phyloP scores from a whole-genome alignment of 2,888 invertebrate species.

The Zeuzera pyrina region DNA sequence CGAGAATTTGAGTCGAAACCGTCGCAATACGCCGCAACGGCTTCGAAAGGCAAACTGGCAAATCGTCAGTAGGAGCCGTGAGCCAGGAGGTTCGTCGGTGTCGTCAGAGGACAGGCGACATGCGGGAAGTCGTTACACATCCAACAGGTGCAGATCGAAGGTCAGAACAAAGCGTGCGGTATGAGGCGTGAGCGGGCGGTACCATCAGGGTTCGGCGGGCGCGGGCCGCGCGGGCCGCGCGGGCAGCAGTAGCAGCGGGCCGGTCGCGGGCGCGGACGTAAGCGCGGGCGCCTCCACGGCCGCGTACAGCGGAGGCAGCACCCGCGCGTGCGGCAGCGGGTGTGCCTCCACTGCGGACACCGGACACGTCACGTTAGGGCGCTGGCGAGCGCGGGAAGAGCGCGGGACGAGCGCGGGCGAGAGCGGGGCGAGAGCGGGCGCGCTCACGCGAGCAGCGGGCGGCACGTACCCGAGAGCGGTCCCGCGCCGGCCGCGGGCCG shows the following conservation, averaged over 20 bases:
- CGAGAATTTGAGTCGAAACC: no score
- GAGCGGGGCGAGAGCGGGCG: conserved; percentile 33
- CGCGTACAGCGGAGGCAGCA: conserved; percentile 65
- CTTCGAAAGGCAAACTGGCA: no score
- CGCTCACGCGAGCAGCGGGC: conserved; percentile 2
- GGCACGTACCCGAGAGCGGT: conserved; percentile 45
- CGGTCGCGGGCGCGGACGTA: conserved; percentile 21
- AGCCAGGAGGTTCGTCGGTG: no score
- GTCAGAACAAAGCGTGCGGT: no score
- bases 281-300: conserved; percentile 40
- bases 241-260: conserved; percentile 40
- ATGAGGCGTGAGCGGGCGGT: no score
- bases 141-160: no score
- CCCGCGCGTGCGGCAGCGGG: conserved; percentile 59
- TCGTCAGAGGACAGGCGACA: no score
- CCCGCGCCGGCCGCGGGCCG: conserved; percentile 28
- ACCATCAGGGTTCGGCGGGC: no score
- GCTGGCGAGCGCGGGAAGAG: conserved; percentile 38
- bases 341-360: conserved; percentile 55
- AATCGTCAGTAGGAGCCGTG: no score
- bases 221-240: conserved; percentile 32
- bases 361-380: conserved; percentile 18
- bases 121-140: no score
- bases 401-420: conserved; percentile 26
- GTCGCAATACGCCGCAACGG: no score